Conservation (phyloP, 2,797 vertebrate genomes). For the Microctenopoma stevenorrisi region DNA sequence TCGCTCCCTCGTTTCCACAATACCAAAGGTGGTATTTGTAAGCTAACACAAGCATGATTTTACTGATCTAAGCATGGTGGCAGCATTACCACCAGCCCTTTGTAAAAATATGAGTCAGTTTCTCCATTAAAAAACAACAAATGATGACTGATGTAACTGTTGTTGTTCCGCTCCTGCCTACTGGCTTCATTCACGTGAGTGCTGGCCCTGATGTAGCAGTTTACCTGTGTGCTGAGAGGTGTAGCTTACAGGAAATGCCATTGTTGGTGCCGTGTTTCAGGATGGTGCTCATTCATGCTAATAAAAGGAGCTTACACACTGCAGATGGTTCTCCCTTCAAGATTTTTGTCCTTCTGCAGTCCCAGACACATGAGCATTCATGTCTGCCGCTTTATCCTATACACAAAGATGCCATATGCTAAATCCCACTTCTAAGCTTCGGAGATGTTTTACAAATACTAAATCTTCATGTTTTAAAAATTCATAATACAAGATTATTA, state of each 20-base stretch:
- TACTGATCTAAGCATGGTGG: slow-evolving; percentile 13
- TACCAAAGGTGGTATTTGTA: background rate
- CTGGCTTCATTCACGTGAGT: background rate
- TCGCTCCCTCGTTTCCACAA: background rate
- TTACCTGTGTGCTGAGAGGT: slow-evolving; percentile 19
- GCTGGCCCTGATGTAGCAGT: background rate
- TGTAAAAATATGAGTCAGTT: background rate
- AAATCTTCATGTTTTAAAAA: slow-evolving; percentile 18
- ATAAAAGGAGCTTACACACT: background rate
- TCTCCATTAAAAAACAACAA: background rate
- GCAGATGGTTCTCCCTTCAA: background rate
- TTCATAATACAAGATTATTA: slow-evolving; percentile 2
- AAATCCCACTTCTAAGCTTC: background rate
- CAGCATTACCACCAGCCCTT: slow-evolving; percentile 4
- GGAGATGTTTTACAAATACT: background rate
- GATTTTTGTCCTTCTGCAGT: background rate
- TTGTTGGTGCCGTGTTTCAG: background rate
- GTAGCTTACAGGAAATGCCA: slow-evolving; percentile 37
- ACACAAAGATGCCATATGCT: background rate
- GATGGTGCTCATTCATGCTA: slow-evolving; percentile 7
- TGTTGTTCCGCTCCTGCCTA: background rate
- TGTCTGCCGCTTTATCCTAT: background rate
- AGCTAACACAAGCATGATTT: background rate
- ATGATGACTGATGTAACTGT: background rate
- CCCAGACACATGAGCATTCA: background rate